A percentile compares a stretch with the other conserved stretches of the same genome.
phyloP scores from a whole-genome alignment of 2,797 vertebrate species.

The Myripristis jacobus region DNA sequence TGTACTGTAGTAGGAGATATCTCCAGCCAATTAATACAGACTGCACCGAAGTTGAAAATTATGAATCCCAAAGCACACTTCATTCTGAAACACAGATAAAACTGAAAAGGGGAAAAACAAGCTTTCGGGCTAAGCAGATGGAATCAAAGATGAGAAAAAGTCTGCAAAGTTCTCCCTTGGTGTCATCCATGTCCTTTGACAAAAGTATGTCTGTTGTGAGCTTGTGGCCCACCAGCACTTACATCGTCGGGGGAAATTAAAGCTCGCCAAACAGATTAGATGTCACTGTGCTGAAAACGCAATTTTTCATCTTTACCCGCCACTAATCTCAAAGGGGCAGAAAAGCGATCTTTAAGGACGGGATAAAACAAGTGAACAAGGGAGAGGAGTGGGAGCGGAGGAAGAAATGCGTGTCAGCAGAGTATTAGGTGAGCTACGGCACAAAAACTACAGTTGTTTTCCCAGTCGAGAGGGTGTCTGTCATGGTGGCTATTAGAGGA shows the following conservation, averaged over 20 bases:
- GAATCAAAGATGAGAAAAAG: slow-evolving; percentile 33
- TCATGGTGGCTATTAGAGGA: slow-evolving; percentile 52
- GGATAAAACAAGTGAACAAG: slow-evolving; percentile 55
- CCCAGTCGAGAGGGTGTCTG: slow-evolving; percentile 58
- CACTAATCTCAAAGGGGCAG: slow-evolving; percentile 80
- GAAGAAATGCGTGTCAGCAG: slow-evolving; percentile 69
- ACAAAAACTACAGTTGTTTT: slow-evolving; percentile 73
- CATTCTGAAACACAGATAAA: not conserved
- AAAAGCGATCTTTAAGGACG: slow-evolving; percentile 72
- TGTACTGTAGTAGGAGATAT: not conserved
- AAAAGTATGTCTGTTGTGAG: slow-evolving; percentile 62
- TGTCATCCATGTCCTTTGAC: slow-evolving; percentile 58
- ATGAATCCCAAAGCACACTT: not conserved
- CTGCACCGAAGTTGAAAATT: not conserved
- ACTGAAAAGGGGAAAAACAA: not conserved
- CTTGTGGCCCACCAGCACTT: slow-evolving; percentile 73
- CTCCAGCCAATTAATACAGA: not conserved
- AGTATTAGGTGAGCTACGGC: slow-evolving; percentile 77
- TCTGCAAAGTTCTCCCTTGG: slow-evolving; percentile 21
- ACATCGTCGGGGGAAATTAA: slow-evolving; percentile 85
- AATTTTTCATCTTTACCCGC: slow-evolving; percentile 85
- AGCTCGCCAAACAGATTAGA: slow-evolving; percentile 86
- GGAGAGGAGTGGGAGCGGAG: slow-evolving; percentile 22
- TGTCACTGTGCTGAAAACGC: slow-evolving; percentile 82
- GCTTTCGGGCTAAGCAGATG: slow-evolving; percentile 21